Conservation (phyloP, 2,888 invertebrate genomes). For the Spialia ferax region DNA sequence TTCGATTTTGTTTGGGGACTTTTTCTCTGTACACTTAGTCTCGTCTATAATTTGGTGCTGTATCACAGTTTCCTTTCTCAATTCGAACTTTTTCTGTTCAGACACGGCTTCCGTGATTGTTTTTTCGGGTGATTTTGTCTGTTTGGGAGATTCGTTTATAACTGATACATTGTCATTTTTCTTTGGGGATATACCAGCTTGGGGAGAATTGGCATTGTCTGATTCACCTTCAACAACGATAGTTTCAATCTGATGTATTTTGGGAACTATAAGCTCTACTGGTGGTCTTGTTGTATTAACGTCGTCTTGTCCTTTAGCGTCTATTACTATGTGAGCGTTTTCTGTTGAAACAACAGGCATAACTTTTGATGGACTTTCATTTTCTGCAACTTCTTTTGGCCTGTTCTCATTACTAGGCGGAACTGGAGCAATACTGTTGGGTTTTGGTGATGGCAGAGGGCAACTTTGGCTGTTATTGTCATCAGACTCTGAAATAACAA, state of each 20-base stretch:
- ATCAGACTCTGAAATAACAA: conserved; percentile 81
- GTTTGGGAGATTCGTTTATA: conserved; percentile 70
- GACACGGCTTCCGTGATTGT: conserved; percentile 52
- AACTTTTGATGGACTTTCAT: conserved; percentile 74
- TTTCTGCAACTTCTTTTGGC: conserved; percentile 72
- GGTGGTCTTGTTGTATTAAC: conserved; percentile 59
- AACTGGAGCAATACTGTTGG: conserved; percentile 62
- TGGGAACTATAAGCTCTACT: conserved; percentile 69
- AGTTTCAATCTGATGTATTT: conserved; percentile 73
- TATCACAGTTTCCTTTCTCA: conserved; percentile 80
- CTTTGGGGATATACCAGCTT: conserved; percentile 63
- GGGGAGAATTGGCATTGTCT: conserved; percentile 65
- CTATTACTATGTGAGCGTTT: conserved; percentile 77
- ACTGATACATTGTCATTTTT: conserved; percentile 65
- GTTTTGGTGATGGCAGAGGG: conserved; percentile 79
- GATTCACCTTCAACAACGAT: conserved; percentile 78
- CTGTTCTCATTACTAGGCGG: conserved; percentile 64
- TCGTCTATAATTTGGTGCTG: conserved; percentile 77
- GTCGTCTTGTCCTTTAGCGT: conserved; percentile 72
- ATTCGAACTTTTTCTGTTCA: conserved; percentile 71
- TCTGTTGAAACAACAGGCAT: conserved; percentile 77
- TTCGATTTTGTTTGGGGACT: conserved; percentile 76
- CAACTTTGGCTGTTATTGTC: conserved; percentile 83
- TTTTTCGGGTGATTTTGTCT: conserved; percentile 68
- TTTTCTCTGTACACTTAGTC: conserved; percentile 66